Evolutionary conservation across 2,888 invertebrate genomes (phyloP).

Genomic region (Athripsodes cinereus): DNA sequence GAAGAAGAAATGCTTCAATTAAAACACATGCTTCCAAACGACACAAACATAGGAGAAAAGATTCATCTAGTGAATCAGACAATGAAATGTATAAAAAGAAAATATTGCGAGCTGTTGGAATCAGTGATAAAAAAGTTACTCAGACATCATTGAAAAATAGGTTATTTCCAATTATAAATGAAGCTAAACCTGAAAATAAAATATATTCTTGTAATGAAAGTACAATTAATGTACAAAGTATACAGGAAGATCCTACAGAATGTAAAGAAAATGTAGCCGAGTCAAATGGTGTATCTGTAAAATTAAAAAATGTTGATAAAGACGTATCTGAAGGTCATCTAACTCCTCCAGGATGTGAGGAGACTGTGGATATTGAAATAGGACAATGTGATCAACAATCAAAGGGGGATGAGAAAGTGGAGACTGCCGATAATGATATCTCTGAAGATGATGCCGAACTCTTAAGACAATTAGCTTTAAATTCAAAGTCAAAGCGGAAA

Average conservation of each 20-base stretch:
- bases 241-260: not conserved
- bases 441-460: constrained; percentile 47
- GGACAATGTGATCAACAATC: not conserved
- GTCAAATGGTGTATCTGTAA: not conserved
- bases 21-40: not conserved
- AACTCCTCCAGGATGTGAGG: not conserved
- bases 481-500: constrained; percentile 36
- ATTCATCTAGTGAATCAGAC: constrained; percentile 20
- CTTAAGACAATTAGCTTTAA: constrained; percentile 43
- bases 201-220: not conserved
- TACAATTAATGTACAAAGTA: not conserved
- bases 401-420: too few relatives aligned
- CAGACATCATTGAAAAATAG: constrained; percentile 18
- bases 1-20: not conserved
- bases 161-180: constrained; percentile 20
- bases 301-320: not conserved
- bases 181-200: not conserved
- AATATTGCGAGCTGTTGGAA: constrained; percentile 15
- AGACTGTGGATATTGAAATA: not conserved
- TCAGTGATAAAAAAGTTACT: constrained; percentile 6
- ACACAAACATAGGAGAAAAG: constrained; percentile 1
- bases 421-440: constrained; percentile 29
- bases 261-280: not conserved
- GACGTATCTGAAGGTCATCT: not conserved
- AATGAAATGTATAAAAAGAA: constrained; percentile 9